Base-by-base conservation (phyloP, 2,113 vertebrate genomes). In the Triplophysa siluroides region DNA sequence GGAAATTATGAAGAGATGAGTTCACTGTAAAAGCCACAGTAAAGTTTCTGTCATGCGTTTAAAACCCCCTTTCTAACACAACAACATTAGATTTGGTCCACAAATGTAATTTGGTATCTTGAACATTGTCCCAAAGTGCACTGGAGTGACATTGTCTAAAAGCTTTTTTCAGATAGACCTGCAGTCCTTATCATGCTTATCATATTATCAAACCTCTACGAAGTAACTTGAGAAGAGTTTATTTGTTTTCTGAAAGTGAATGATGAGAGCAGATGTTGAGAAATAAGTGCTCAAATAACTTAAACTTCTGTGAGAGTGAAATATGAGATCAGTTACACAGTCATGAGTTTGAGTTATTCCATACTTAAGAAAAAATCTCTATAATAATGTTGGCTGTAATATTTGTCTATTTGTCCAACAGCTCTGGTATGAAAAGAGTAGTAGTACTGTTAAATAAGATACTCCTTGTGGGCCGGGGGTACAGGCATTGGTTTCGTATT, bases 401-500 rank as follows among this genome's bases (percentile, higher is more conserved):
- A 45, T 45, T 12, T 45, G 50, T 6, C 50, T 52, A 52, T 16
- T 0, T 11, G 50, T 16, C 50, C 50, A 54, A 6, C 18, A 50
- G 47, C 50, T 54, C 6, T 54, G 50, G 11, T 16, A 14, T 14
- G 1, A 50, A 16, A 50, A 16, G 71, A 26, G 7, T 38, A 7
- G 8, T 38, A 38, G 7, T 38, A 38, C 33, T 38, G 33, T 41
- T 21, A 29, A 16, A 65, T n/a, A 11, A 29, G 24, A 76, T 76
- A 38, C 26, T 76, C 45, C 74, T 19, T 33, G 45, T 50, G 62
- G 45, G 24, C 14, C 1, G 1, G 18, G 24, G 19, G 19, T 12
- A 26, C 23, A 62, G 72, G 38, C 52, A 23, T 24, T 62, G 56
- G 72, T 64, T 65, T 38, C 75, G 16, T 64, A 77, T 65, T 52